A percentile compares a stretch with the other conserved stretches of the same genome.
Evolutionary conservation across 2,888 invertebrate genomes (phyloP).

Genomic region (Hirtodrosophila confusa): DNA sequence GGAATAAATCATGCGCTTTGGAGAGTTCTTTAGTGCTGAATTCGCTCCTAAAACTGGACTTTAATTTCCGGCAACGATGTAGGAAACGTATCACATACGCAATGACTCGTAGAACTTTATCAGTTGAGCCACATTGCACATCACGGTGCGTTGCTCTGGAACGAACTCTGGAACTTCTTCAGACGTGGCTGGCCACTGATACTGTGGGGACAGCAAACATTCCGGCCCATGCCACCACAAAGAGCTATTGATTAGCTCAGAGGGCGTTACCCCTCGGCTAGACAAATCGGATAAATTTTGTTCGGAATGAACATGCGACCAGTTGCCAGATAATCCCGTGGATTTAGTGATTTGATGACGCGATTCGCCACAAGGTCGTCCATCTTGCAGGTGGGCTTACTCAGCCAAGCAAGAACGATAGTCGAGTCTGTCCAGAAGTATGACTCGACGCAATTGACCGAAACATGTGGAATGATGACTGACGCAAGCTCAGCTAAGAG

Average conservation of each 20-base stretch:
- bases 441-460: not conserved
- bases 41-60: no score
- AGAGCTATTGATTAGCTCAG: not conserved
- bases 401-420: constrained; percentile 1
- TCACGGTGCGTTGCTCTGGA: not conserved
- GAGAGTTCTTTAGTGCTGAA: no score
- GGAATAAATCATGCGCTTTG: no score
- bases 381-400: not conserved
- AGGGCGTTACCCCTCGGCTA: not conserved
- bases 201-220: no score
- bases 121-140: no score
- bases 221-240: no score
- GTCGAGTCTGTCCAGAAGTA: constrained; percentile 1
- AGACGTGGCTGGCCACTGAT: not conserved
- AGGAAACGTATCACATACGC: no score
- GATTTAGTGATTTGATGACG: not conserved
- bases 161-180: no score
- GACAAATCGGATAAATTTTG: not conserved
- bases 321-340: not conserved
- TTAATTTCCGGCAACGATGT: no score
- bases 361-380: constrained; percentile 16
- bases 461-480: not conserved
- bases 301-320: constrained; percentile 2
- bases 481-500: constrained; percentile 11
- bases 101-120: no score